Evolutionary conservation across 1,140 invertebrate genomes (phyloP), one percentile per base, ranked within the genome.

Genomic region (Eurosta solidaginis): DNA sequence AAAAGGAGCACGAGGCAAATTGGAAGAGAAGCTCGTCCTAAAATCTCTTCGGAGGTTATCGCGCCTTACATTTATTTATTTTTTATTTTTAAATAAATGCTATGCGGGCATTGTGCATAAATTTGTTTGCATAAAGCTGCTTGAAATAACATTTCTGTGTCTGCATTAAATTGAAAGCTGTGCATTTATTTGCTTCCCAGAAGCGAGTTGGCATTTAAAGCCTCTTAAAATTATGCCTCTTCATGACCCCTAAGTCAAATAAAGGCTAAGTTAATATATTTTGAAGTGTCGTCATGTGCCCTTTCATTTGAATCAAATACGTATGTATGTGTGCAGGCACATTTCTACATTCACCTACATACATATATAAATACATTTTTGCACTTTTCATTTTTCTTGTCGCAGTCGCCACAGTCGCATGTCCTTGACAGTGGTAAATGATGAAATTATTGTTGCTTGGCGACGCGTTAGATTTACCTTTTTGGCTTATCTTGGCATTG

Each of bases 381-480:
- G 12, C 3, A 14, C 54, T 59, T 59, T 59, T 17, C 54, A 59
- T 36, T 59, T 59, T 59, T 36, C 1, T 12, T 36, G n/a, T n/a
- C n/a, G n/a, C n/a, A 7, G 27, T 29, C 14, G 54, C 54, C 54
- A 29, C 54, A 33, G 25, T 33, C 54, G 27, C 17, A 33, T 36
- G 54, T n/a, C 25, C 54, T 59, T 59, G 29, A 59, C 29, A 36
- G 54, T 59, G 27, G 54, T 59, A 59, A 59, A 59, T 59, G 54
- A 36, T 59, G 54, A 59, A 36, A 36, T 59, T 59, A 59, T 59
- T 59, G 54, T 36, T 59, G 54, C 54, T 17, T 36, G 54, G 54
- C 27, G 54, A 59, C 29, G 54, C 54, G 54, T 59, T 59, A 33
- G 54, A 59, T 59, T 59, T 59, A 59, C 54, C 54, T 59, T 59